Evolutionary conservation across 2,113 vertebrate genomes (phyloP).

Genomic region (Danionella cerebrum): DNA sequence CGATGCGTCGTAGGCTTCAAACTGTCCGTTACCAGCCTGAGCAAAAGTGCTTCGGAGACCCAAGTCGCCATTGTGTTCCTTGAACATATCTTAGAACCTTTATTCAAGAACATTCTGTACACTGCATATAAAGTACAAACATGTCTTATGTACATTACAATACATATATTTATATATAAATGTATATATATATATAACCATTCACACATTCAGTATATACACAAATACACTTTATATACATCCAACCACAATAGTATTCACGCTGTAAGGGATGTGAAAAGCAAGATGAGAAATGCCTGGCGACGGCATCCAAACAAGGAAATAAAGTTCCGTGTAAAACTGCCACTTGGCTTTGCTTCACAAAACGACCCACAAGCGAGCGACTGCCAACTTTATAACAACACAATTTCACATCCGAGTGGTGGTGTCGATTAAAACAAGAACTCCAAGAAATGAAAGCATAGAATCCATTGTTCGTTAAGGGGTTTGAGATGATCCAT

Average conservation of each 20-base stretch:
- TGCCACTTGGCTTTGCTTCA: conserved; percentile 43
- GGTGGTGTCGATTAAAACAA: conserved; percentile 52
- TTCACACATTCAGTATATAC: conserved; percentile 57
- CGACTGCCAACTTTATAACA: conserved; percentile 38
- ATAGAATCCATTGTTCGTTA: conserved; percentile 38
- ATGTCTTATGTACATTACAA: conserved; percentile 68
- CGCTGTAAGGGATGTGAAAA: conserved; percentile 48
- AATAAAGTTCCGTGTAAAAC: conserved; percentile 42
- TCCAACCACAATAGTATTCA: conserved; percentile 57
- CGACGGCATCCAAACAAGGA: conserved; percentile 48
- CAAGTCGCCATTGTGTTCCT: conserved; percentile 44
- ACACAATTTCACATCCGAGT: conserved; percentile 43
- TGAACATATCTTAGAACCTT: conserved; percentile 44
- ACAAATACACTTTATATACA: conserved; percentile 63
- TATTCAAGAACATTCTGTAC: conserved; percentile 62
- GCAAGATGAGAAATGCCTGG: conserved; percentile 46
- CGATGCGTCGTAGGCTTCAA: conserved; percentile 57
- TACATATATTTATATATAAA: conserved; percentile 15
- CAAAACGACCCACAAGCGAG: conserved; percentile 19
- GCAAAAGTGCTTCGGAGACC: conserved; percentile 57
- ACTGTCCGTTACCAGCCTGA: conserved; percentile 52
- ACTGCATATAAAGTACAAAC: conserved; percentile 71
- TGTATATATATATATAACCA: conserved; percentile 56
- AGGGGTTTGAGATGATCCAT: conserved; percentile 38
- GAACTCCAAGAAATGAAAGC: conserved; percentile 57